Percentiles rank a stretch among this genome's conserved stretches.
Conservation (phyloP, 37 sponge, comb jelly and placozoan genomes). For the Geodia barretti region DNA sequence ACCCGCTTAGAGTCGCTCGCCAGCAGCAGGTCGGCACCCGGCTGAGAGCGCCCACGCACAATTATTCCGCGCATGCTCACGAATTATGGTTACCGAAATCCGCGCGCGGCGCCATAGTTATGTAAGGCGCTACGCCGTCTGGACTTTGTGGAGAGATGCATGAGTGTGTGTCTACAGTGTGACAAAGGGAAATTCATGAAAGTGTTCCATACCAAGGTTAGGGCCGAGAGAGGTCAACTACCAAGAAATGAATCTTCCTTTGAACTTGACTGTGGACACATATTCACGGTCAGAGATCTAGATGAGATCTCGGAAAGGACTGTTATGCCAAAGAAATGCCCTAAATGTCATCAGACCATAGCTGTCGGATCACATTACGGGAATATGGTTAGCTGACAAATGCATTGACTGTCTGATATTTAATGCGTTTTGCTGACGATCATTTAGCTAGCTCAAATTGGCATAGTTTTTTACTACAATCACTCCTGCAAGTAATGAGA, state of each 20-base stretch:
- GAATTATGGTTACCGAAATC: too few relatives aligned
- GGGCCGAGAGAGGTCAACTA: too few relatives aligned
- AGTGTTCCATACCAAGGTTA: background rate
- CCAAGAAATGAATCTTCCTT: too few relatives aligned
- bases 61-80: too few relatives aligned
- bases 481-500: too few relatives aligned
- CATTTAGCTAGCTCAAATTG: background rate
- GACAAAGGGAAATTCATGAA: constrained; percentile 23
- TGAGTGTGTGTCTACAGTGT: constrained; percentile 57
- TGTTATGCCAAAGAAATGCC: constrained; percentile 1
- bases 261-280: constrained; percentile 50
- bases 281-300: constrained; percentile 34
- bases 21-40: too few relatives aligned
- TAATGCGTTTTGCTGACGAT: background rate
- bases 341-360: constrained; percentile 10
- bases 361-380: constrained; percentile 31
- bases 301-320: background rate
- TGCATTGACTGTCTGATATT: constrained; percentile 1
- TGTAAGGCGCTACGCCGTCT: too few relatives aligned
- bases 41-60: too few relatives aligned
- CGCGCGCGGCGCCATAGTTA: too few relatives aligned
- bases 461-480: too few relatives aligned
- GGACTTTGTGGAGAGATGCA: constrained; percentile 80
- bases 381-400: constrained; percentile 4
- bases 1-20: too few relatives aligned